Evolutionary conservation across 1,140 invertebrate species (phyloP).

Genomic region (Hylaeus anthracinus): DNA sequence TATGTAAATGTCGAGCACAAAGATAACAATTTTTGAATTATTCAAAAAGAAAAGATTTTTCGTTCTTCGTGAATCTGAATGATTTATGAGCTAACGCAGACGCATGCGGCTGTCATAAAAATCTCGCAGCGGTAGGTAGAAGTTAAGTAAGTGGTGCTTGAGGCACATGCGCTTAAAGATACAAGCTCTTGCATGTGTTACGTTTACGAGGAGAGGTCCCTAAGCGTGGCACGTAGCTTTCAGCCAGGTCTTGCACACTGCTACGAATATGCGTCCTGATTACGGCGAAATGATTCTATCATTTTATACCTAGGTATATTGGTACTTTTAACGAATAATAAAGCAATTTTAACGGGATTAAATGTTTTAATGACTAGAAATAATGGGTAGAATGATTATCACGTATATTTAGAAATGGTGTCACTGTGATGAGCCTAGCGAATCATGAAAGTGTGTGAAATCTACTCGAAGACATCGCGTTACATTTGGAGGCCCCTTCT

Average conservation of each 20-base stretch:
- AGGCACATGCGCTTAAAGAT: constrained; percentile 6
- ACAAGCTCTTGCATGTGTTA: background rate
- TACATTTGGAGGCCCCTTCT: too few relatives aligned
- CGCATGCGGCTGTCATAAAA: background rate
- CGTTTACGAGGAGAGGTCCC: constrained; percentile 11
- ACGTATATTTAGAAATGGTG: too few relatives aligned
- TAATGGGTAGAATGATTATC: too few relatives aligned
- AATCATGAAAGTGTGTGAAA: too few relatives aligned
- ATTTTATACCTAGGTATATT: background rate
- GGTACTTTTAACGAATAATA: background rate
- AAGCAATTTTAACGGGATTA: background rate
- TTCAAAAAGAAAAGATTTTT: background rate
- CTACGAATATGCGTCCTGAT: background rate
- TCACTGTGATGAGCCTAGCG: too few relatives aligned
- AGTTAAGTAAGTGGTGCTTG: constrained; percentile 14
- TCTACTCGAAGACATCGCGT: too few relatives aligned
- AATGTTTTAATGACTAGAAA: too few relatives aligned
- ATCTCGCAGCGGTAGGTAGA: background rate
- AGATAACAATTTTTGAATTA: background rate
- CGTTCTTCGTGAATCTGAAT: background rate
- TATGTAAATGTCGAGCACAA: background rate
- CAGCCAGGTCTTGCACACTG: background rate
- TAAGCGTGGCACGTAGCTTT: background rate
- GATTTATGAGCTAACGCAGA: background rate
- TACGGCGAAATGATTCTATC: background rate